Percentiles rank a stretch among this genome's conserved stretches.
phyloP scores from a whole-genome alignment of 2,888 invertebrate genomes.

The Ormyrus rosae region DNA sequence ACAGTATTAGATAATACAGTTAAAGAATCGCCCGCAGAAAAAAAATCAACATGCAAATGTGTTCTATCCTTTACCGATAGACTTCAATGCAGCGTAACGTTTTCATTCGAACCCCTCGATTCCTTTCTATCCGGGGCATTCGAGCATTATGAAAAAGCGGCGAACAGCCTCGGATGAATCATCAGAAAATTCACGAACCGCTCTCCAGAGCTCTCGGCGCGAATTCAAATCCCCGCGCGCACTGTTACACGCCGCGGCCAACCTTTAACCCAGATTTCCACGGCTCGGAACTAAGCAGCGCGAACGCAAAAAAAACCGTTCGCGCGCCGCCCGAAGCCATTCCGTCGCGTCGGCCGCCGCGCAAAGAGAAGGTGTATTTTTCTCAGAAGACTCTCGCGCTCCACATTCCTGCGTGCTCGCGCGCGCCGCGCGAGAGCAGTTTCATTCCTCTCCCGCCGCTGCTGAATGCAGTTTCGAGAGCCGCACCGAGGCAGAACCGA shows the following conservation, averaged over 20 bases:
- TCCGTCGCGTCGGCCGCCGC: background rate
- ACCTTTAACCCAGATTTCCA: conserved; percentile 9
- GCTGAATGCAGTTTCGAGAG: background rate
- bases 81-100: too few species aligned
- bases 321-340: background rate
- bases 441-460: background rate
- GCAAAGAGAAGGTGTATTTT: background rate
- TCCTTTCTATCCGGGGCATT: too few species aligned
- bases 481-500: background rate
- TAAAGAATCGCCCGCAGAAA: too few species aligned
- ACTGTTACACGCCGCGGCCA: background rate
- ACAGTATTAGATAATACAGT: too few species aligned
- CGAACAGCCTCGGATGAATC: too few species aligned
- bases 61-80: too few species aligned
- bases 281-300: background rate
- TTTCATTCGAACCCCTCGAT: too few species aligned
- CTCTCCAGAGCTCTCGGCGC: too few species aligned
- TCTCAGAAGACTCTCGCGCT: conserved; percentile 7
- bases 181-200: too few species aligned
- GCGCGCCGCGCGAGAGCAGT: background rate
- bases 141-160: too few species aligned
- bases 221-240: too few species aligned
- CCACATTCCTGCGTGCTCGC: conserved; percentile 10
- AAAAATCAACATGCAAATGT: too few species aligned
- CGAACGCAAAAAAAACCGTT: background rate